Base-by-base conservation (phyloP, 2,113 vertebrate species). In the Rhea americana region DNA sequence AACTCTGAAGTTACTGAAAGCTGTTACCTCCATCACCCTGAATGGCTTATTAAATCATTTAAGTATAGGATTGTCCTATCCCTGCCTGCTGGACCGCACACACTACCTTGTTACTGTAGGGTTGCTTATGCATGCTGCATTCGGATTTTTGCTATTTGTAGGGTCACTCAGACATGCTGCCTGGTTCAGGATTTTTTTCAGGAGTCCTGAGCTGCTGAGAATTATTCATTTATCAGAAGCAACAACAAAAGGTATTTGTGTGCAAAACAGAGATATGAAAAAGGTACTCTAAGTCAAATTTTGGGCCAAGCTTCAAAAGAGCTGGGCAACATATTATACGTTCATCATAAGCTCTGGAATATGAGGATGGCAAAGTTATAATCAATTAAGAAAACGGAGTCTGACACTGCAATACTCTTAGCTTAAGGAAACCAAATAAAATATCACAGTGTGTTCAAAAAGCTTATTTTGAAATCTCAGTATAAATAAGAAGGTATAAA, bases 401-500 rank as follows among this genome's bases (percentile, higher is more conserved):
- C 55, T 92, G 96, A 95, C 94, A 95, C 24, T 82, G 92, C 94
- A 93, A 95, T 94, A 93, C 83, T 89, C 85, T 77, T 79, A 94
- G 89, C 82, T 95, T 93, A 91, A 90, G 88, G n/a, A 94, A 96
- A 93, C 86, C 83, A 89, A 96, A 93, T 96, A 91, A 93, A 93
- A 87, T 72, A 92, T 93, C 94, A 90, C 47, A 85, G 78, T 81
- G 91, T 93, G 67, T 94, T 96, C 92, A 74, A 93, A 95, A 87
- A 68, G 48, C 81, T 94, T 89, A 87, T 93, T 95, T 90, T 93
- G 71, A 93, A 94, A 94, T 94, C 93, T 92, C 81, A 15, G 71
- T 66, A 72, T 79, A 94, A 95, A 79, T 86, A 93, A 80, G 55
- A 13, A 86, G 85, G 43, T 53, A 90, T 86, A 93, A 85, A 80